Percentiles rank a stretch among this genome's conserved stretches.
phyloP scores from a whole-genome alignment of 2,113 vertebrate species.

The Notothenia rossii region DNA sequence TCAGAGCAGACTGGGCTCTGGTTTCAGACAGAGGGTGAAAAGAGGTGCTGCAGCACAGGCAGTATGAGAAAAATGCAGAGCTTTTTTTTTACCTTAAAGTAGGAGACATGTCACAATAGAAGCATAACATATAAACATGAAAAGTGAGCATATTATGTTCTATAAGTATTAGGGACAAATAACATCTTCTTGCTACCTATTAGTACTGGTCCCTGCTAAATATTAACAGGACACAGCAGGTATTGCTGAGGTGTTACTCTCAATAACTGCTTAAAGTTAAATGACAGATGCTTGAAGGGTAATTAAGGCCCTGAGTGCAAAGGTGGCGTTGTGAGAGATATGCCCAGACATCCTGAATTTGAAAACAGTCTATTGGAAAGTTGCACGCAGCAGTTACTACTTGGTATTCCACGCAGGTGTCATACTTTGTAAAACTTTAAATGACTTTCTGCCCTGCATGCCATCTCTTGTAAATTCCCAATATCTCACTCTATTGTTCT shows the following conservation, averaged over 20 bases:
- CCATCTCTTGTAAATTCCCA: constrained; percentile 74
- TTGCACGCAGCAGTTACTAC: constrained; percentile 41
- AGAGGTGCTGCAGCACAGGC: too few relatives aligned
- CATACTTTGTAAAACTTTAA: constrained; percentile 81
- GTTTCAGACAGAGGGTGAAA: too few relatives aligned
- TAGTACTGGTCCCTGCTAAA: constrained; percentile 53
- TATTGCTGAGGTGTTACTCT: constrained; percentile 56
- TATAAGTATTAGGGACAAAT: constrained; percentile 13
- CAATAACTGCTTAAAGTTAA: constrained; percentile 67
- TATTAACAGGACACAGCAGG: constrained; percentile 20
- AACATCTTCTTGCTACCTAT: constrained; percentile 49
- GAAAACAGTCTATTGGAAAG: constrained; percentile 30
- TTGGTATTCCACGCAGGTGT: constrained; percentile 75
- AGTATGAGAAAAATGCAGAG: too few relatives aligned
- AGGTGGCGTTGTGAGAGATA: constrained; percentile 40
- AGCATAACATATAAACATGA: too few relatives aligned
- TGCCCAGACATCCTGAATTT: constrained; percentile 35
- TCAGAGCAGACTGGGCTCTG: too few relatives aligned
- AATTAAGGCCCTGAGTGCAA: constrained; percentile 67
- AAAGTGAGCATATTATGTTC: too few relatives aligned
- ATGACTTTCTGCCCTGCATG: constrained; percentile 70
- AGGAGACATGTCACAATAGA: too few relatives aligned
- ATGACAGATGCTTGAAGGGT: constrained; percentile 55
- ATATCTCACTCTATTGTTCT: constrained; percentile 79
- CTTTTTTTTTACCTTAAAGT: too few relatives aligned